These are phyloP conservation scores for Ceratothoa steindachneri DNA, from an alignment of 2,888 invertebrate species.

Conservation along the genomic window DNA sequence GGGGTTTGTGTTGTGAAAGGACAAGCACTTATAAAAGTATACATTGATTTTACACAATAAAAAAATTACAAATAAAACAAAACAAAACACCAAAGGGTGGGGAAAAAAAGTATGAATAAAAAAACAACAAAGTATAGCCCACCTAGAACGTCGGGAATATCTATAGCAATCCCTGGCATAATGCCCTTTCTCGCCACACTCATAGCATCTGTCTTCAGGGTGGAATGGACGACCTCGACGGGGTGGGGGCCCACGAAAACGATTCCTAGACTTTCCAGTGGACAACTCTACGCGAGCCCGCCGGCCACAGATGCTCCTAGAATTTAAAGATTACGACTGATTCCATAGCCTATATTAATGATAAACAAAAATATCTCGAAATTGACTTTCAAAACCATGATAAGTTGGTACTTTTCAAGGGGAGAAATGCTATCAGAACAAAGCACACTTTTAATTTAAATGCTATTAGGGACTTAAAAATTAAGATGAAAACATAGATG, in stretches of 20 bases:
- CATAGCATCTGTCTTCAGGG: conserved; percentile 88
- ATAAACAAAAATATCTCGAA: too few species aligned
- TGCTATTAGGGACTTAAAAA: too few species aligned
- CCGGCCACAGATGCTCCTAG: conserved; percentile 68
- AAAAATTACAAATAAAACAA: too few species aligned
- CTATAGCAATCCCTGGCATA: conserved; percentile 77
- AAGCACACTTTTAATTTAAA: too few species aligned
- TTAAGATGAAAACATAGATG: too few species aligned
- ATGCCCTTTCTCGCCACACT: conserved; percentile 88
- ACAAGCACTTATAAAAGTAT: background rate
- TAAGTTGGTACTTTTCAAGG: too few species aligned
- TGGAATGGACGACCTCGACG: conserved; percentile 65
- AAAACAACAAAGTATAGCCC: background rate
- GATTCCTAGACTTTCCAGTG: conserved; percentile 63
- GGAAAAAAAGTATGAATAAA: conserved; percentile 25
- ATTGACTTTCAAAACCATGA: too few species aligned
- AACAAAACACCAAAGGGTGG: conserved; percentile 30
- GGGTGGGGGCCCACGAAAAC: conserved; percentile 51
- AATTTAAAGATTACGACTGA: conserved; percentile 26
- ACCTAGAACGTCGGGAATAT: conserved; percentile 48
- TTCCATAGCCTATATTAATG: too few species aligned
- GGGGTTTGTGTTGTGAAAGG: background rate
- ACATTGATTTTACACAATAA: background rate
- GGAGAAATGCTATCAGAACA: too few species aligned
- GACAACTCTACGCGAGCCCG: conserved; percentile 88